phyloP scores from a whole-genome alignment of 2,888 invertebrate species.

The Saturnia japonica region DNA sequence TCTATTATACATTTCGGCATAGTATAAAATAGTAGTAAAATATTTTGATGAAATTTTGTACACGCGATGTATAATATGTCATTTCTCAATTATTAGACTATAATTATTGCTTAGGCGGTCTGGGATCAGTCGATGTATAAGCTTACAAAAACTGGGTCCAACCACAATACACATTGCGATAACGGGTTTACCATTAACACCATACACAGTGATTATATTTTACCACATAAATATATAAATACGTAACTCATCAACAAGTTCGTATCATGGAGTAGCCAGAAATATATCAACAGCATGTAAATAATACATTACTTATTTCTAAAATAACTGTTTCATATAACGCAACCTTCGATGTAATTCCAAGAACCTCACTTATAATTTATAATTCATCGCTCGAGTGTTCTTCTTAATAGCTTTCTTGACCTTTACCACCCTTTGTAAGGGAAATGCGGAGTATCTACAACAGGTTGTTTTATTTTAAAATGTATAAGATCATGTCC shows the following conservation, averaged over 20 bases:
- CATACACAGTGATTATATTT: too few species aligned
- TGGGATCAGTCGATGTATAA: too few species aligned
- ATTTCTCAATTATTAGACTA: too few species aligned
- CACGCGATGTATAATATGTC: too few species aligned
- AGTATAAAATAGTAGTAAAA: background rate
- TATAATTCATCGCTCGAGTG: slow-evolving; percentile 44
- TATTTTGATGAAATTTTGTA: background rate
- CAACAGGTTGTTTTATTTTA: slow-evolving; percentile 20
- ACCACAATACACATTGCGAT: too few species aligned
- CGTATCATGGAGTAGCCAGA: too few species aligned
- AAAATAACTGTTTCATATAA: background rate
- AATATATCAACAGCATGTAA: too few species aligned
- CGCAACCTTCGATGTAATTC: slow-evolving; percentile 3
- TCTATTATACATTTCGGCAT: too few species aligned
- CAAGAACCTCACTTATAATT: slow-evolving; percentile 17
- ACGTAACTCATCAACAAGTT: background rate
- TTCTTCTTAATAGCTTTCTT: slow-evolving; percentile 42
- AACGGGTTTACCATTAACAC: too few species aligned
- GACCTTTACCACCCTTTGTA: slow-evolving; percentile 42
- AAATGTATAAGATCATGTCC: slow-evolving; percentile 24
- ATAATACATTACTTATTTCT: background rate
- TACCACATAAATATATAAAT: background rate
- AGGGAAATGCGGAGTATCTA: slow-evolving; percentile 19
- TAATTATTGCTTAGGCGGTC: too few species aligned
- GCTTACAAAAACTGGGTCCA: too few species aligned